Percentiles rank a stretch among this genome's conserved stretches.
phyloP scores from a whole-genome alignment of 2,797 vertebrate species.

The Hippopotamyrus pictus region DNA sequence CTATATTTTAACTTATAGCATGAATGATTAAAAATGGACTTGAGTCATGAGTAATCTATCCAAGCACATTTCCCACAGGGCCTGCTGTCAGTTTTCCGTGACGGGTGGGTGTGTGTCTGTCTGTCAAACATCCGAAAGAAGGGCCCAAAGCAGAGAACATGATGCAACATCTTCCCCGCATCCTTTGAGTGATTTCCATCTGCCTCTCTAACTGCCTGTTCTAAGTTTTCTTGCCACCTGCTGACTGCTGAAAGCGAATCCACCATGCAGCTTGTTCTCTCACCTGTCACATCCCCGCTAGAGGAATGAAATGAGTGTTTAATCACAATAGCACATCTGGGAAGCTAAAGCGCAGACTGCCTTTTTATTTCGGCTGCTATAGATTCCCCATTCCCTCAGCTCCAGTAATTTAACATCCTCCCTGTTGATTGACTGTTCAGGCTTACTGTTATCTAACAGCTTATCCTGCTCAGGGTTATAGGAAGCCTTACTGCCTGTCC shows the following conservation, averaged over 20 bases:
- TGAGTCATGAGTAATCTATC: not conserved
- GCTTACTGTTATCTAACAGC: not conserved
- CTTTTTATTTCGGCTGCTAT: not conserved
- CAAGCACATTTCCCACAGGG: not conserved
- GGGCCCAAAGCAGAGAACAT: not conserved
- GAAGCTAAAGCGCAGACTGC: not conserved
- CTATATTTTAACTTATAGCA: not conserved
- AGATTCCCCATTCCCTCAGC: not conserved
- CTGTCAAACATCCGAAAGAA: not conserved
- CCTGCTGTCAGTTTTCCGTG: not conserved
- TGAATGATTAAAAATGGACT: not conserved
- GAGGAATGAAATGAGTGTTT: not conserved
- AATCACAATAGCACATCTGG: not conserved
- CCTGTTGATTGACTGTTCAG: not conserved
- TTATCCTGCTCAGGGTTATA: not conserved
- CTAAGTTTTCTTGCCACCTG: not conserved
- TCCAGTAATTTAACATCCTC: not conserved
- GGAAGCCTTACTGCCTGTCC: not conserved
- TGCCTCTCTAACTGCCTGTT: not conserved
- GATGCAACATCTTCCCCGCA: constrained; percentile 15
- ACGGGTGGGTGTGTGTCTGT: not conserved
- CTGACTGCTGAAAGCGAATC: not conserved
- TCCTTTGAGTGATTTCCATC: not conserved
- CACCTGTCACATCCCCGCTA: constrained; percentile 21
- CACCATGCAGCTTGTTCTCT: constrained; percentile 12